Percentiles rank a stretch among this genome's conserved stretches.
These are phyloP conservation scores for Vidua macroura DNA, from an alignment of 2,113 vertebrate species.

Conservation along the genomic window DNA sequence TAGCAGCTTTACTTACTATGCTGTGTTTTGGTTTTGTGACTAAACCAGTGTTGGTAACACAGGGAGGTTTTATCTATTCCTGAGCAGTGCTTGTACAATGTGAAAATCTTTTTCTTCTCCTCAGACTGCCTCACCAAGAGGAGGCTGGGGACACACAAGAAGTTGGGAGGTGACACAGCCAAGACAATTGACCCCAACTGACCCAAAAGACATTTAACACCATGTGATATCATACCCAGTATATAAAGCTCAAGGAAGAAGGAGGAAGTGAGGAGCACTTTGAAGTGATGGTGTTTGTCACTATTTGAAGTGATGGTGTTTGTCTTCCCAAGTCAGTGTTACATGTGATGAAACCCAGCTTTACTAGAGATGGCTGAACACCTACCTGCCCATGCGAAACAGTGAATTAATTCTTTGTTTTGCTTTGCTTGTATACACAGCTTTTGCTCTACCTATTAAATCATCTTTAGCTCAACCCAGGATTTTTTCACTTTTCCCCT, in stretches of 20 bases:
- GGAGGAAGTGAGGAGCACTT: neutral
- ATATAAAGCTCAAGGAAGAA: neutral
- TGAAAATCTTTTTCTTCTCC: neutral
- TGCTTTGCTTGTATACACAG: neutral
- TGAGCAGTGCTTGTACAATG: neutral
- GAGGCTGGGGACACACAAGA: neutral
- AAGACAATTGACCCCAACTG: neutral
- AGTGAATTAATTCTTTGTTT: neutral
- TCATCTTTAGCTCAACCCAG: neutral
- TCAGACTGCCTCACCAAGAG: neutral
- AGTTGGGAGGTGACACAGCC: accelerated
- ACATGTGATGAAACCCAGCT: accelerated
- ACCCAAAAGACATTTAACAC: neutral
- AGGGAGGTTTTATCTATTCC: neutral
- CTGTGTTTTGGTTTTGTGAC: neutral
- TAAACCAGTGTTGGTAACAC: neutral
- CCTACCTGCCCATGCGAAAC: neutral
- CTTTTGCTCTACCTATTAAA: neutral
- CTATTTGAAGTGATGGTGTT: neutral
- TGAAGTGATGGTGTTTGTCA: neutral
- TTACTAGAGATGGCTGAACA: neutral
- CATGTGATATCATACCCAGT: accelerated
- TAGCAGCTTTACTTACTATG: neutral
- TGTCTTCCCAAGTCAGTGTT: neutral
- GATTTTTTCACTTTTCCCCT: neutral